phyloP scores from a whole-genome alignment of 2,113 vertebrate genomes.

The Siniperca chuatsi region DNA sequence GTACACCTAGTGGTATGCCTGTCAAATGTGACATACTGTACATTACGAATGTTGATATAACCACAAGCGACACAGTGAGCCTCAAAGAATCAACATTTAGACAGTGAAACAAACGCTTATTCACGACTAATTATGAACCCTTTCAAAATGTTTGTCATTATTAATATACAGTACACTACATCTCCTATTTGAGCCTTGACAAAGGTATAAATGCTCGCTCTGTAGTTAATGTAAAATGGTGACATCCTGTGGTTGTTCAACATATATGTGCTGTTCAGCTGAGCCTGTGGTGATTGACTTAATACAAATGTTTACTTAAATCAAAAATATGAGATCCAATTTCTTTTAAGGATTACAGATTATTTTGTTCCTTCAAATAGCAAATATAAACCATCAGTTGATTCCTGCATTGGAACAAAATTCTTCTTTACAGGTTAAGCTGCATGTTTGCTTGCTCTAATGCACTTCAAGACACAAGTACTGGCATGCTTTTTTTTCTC shows the following conservation, averaged over 20 bases:
- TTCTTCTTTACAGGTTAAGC: neutral
- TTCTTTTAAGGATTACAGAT: neutral
- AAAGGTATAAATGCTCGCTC: neutral
- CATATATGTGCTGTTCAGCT: neutral
- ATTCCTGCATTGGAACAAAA: neutral
- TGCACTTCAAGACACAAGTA: neutral
- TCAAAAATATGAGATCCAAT: neutral
- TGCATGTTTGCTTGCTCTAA: neutral
- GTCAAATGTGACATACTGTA: neutral
- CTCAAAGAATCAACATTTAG: constrained; percentile 11
- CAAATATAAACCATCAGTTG: neutral
- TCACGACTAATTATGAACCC: neutral
- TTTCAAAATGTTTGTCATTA: neutral
- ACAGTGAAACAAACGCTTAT: neutral
- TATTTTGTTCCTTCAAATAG: neutral
- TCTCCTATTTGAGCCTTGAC: neutral
- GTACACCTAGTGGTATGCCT: neutral
- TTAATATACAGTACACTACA: neutral
- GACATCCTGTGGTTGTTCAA: constrained; percentile 68
- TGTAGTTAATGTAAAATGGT: constrained; percentile 63
- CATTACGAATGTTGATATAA: neutral
- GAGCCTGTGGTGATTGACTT: neutral
- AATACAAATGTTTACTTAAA: neutral
- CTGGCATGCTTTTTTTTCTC: neutral
- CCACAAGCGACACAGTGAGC: neutral